Conservation (phyloP, 1,140 invertebrate species). For the Bombus pascuorum region DNA sequence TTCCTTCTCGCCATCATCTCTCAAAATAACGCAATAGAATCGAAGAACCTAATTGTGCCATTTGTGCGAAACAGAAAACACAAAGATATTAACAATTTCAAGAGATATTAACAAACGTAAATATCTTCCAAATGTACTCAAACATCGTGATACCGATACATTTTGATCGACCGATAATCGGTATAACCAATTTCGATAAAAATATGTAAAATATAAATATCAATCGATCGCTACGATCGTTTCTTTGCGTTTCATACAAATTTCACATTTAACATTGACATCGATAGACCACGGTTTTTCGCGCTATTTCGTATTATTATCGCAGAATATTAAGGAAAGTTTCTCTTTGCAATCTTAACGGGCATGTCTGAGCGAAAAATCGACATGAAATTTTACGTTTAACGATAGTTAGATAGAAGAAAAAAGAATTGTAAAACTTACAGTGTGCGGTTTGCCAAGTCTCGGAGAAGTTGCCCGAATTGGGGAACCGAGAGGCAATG, state of each 20-base stretch:
- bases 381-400: no score
- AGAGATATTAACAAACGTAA: not conserved
- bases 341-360: no score
- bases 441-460: slow-evolving; percentile 76
- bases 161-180: not conserved
- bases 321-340: no score
- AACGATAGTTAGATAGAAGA: no score
- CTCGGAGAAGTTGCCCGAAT: slow-evolving; percentile 77
- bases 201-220: not conserved
- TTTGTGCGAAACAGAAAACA: not conserved
- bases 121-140: not conserved
- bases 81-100: slow-evolving; percentile 14
- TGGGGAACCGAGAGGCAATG: slow-evolving; percentile 76
- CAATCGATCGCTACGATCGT: not conserved
- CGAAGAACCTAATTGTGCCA: slow-evolving; percentile 11
- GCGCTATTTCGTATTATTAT: no score
- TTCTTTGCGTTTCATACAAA: not conserved
- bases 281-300: no score
- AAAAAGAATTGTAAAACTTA: slow-evolving; percentile 63
- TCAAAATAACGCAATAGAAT: slow-evolving; percentile 14
- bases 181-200: not conserved
- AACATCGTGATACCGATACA: not conserved
- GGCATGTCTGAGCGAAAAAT: no score
- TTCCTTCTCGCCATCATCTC: not conserved
- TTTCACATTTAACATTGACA: not conserved